Evolutionary conservation across 2,888 invertebrate genomes (phyloP).

Genomic region (Ichneumoninae sp.): DNA sequence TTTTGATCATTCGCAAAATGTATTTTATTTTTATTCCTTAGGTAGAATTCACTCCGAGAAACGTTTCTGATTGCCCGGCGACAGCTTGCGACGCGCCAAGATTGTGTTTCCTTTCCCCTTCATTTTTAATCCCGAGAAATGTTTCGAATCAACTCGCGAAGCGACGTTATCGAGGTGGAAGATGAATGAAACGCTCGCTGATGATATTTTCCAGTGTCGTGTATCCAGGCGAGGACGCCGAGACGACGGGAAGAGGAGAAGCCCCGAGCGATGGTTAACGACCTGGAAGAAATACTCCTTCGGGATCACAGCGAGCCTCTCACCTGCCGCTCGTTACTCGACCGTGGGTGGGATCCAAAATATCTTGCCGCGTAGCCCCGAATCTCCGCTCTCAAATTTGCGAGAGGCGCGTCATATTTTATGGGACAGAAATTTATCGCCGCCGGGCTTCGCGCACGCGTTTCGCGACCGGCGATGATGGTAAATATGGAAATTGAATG

Average conservation of each 20-base stretch:
- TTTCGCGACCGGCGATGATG: background rate
- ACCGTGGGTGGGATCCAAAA: conserved; percentile 48
- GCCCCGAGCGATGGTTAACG: conserved; percentile 46
- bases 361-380: conserved; percentile 58
- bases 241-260: conserved; percentile 39
- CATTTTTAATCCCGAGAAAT: background rate
- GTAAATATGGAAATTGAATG: conserved; percentile 2
- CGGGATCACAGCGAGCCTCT: conserved; percentile 44
- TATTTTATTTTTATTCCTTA: background rate
- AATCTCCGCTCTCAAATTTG: conserved; percentile 4
- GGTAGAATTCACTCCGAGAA: background rate
- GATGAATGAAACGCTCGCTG: conserved; percentile 4
- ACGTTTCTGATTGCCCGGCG: background rate
- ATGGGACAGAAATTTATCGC: conserved; percentile 37
- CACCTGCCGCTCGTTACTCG: conserved; percentile 44
- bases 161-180: conserved; percentile 15
- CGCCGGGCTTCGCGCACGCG: background rate
- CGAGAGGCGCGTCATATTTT: conserved; percentile 14
- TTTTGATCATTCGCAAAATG: background rate
- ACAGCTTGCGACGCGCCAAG: background rate
- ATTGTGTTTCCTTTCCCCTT: background rate
- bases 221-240: conserved; percentile 7
- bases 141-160: conserved; percentile 15
- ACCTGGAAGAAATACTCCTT: conserved; percentile 47
- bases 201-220: conserved; percentile 27